phyloP scores from a whole-genome alignment of 2,888 invertebrate species.

The Drosophila peninsularis region DNA sequence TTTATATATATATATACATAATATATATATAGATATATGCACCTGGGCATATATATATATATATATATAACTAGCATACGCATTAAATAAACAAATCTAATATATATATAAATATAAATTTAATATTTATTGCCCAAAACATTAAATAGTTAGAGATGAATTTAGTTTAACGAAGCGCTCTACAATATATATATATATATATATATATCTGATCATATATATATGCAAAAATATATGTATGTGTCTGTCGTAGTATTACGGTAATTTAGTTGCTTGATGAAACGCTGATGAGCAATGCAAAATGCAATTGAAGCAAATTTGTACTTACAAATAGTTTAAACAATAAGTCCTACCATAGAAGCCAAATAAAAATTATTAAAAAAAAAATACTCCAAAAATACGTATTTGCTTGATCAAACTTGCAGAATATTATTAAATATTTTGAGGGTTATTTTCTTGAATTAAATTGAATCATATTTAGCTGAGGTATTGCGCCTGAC shows the following conservation, averaged over 20 bases:
- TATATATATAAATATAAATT: conserved; percentile 51
- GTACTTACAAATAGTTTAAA: conserved; percentile 79
- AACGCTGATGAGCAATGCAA: conserved; percentile 67
- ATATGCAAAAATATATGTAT: conserved; percentile 31
- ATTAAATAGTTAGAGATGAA: conserved; percentile 77
- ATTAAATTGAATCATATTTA: too few relatives aligned
- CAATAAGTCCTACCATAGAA: conserved; percentile 78
- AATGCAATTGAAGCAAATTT: conserved; percentile 70
- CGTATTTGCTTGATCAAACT: neutral
- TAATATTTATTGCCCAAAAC: conserved; percentile 76
- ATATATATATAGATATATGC: conserved; percentile 31
- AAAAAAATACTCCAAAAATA: conserved; percentile 26
- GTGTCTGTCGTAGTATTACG: conserved; percentile 65
- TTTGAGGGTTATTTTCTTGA: too few relatives aligned
- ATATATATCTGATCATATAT: conserved; percentile 22
- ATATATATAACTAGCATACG: conserved; percentile 45
- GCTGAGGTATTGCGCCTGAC: too few relatives aligned
- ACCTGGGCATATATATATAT: conserved; percentile 37
- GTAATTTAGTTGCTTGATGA: conserved; percentile 58
- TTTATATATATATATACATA: conserved; percentile 47
- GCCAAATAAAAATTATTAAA: conserved; percentile 80
- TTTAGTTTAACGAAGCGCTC: conserved; percentile 73
- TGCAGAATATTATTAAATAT: too few relatives aligned
- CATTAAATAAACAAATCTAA: conserved; percentile 62
- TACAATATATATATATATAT: conserved; percentile 44